phyloP scores from a whole-genome alignment of 1,140 invertebrate genomes.

The Procambarus clarkii region DNA sequence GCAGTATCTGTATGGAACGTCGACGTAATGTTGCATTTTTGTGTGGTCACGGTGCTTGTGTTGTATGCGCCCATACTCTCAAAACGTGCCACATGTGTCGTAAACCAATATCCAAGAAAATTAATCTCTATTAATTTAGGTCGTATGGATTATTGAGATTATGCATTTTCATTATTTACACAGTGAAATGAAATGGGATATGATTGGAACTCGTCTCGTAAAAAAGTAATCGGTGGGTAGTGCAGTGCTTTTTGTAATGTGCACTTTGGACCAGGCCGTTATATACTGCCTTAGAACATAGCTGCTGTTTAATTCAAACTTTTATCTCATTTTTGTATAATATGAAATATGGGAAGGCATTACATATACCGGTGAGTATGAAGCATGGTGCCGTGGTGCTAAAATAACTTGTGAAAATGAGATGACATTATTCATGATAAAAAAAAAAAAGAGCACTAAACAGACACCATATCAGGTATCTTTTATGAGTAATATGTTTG shows the following conservation, averaged over 20 bases:
- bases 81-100: slow-evolving; percentile 95
- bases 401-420: neutral
- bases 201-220: neutral
- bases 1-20: slow-evolving; percentile 80
- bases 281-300: neutral
- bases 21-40: slow-evolving; percentile 89
- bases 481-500: neutral
- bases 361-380: neutral
- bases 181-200: neutral
- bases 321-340: neutral
- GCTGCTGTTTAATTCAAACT: neutral
- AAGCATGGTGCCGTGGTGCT: slow-evolving; percentile 12
- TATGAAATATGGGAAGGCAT: neutral
- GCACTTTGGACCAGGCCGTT: neutral
- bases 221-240: neutral
- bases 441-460: neutral
- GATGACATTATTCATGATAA: too few species aligned
- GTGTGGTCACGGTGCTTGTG: slow-evolving; percentile 92
- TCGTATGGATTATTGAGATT: neutral
- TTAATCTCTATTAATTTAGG: slow-evolving; percentile 81
- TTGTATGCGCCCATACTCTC: slow-evolving; percentile 87
- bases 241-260: neutral
- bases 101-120: slow-evolving; percentile 91
- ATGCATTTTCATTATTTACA: neutral
- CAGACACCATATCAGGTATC: neutral